Conservation (phyloP, 2,888 invertebrate genomes). For the Branchellion lobata region DNA sequence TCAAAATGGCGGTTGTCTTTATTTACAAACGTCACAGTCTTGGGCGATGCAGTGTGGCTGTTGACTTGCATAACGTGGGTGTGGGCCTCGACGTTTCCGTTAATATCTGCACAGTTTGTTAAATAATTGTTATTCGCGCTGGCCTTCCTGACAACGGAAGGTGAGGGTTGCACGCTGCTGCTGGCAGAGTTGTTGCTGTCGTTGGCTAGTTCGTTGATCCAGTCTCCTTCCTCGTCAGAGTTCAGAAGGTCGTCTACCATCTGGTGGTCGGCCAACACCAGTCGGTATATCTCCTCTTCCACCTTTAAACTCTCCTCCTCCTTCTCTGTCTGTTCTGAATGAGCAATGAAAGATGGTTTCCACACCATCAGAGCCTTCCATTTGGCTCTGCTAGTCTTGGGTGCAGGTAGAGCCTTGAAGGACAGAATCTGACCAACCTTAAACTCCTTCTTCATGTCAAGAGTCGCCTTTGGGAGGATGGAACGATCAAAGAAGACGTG, state of each 20-base stretch:
- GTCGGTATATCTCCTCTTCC: slow-evolving; percentile 37
- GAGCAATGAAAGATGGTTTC: slow-evolving; percentile 15
- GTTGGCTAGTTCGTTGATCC: slow-evolving; percentile 4
- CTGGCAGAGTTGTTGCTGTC: not conserved
- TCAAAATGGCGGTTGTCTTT: not conserved
- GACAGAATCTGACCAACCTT: slow-evolving; percentile 41
- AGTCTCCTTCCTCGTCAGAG: slow-evolving; percentile 29
- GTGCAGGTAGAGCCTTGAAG: slow-evolving; percentile 43
- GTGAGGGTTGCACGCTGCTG: not conserved
- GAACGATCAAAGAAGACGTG: slow-evolving; percentile 46
- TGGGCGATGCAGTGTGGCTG: too few relatives aligned
- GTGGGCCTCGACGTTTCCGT: not conserved
- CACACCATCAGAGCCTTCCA: slow-evolving; percentile 45
- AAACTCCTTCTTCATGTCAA: slow-evolving; percentile 40
- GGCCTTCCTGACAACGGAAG: not conserved
- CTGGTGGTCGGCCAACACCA: slow-evolving; percentile 36
- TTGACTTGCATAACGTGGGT: not conserved
- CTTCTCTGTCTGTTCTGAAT: not conserved
- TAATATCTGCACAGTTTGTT: not conserved
- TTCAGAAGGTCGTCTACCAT: slow-evolving; percentile 26
- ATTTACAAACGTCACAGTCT: too few relatives aligned
- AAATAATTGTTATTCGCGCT: not conserved
- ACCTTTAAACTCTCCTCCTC: slow-evolving; percentile 14
- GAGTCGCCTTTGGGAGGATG: slow-evolving; percentile 30
- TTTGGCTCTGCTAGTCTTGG: slow-evolving; percentile 43